These are phyloP conservation scores for Temnothorax nylanderi DNA, from an alignment of 1,140 invertebrate genomes.

Conservation along the genomic window DNA sequence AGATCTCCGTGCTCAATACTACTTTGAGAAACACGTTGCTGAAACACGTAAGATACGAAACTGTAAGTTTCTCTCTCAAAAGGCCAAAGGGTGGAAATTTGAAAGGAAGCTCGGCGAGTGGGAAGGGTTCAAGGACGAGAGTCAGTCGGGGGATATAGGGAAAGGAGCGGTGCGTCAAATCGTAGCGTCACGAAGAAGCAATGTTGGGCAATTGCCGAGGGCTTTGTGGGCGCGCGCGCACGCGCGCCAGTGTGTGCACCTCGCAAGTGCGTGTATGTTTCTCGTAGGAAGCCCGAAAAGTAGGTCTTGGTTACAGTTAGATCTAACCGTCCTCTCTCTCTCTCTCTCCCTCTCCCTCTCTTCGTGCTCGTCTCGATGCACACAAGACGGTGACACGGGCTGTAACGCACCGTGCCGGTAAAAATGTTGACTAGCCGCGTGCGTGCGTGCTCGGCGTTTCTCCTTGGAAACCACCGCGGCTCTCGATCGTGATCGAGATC, in stretches of 20 bases:
- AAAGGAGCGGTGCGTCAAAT: conserved; percentile 25
- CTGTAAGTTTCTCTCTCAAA: conserved; percentile 27
- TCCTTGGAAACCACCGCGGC: neutral
- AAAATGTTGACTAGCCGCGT: neutral
- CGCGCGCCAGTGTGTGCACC: neutral
- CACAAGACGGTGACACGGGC: neutral
- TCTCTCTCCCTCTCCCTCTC: too few species aligned
- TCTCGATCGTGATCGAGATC: neutral
- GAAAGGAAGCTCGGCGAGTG: conserved; percentile 53
- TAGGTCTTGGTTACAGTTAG: conserved; percentile 85
- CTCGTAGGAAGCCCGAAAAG: conserved; percentile 72
- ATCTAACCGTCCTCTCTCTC: conserved; percentile 78
- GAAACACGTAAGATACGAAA: neutral
- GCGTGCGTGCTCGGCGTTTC: neutral
- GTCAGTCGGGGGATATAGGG: neutral
- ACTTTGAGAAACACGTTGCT: neutral
- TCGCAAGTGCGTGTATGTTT: neutral
- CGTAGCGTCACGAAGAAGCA: neutral
- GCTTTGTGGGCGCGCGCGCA: neutral
- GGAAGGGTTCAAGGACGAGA: conserved; percentile 69
- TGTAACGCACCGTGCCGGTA: neutral
- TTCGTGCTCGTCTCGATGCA: conserved; percentile 56
- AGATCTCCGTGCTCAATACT: neutral
- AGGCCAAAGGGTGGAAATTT: conserved; percentile 56
- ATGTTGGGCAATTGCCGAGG: conserved; percentile 48